Evolutionary conservation across 2,797 vertebrate genomes (phyloP), one percentile per base, ranked within the genome.

Genomic region (Halcyon leucocephala): DNA sequence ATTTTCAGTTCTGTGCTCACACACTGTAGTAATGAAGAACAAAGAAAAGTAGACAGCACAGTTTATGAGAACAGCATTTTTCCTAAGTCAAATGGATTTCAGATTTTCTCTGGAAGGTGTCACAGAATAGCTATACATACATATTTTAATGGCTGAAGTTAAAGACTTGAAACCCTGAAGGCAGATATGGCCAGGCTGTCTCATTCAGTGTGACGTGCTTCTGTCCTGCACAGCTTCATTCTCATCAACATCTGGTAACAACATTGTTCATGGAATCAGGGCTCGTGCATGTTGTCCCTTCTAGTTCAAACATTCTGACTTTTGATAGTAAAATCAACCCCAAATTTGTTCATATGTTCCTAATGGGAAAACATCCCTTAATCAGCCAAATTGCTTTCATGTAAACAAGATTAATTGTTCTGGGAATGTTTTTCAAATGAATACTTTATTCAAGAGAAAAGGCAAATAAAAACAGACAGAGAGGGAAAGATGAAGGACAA

Each of bases 241-340:
- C 44, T 65, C n/a, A 20, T 10, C 54, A 9, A 93, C 97, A 96
- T 96, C 95, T 96, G 95, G 87, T 78, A 80, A 26, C 72, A 95
- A 78, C 92, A 35, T 87, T 84, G 62, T 52, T 60, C 86, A 31
- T 81, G 96, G 93, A 96, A 93, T 60, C 80, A 28, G 49, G 26
- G 58, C 69, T 55, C 70, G 58, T 77, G 64, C 62, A 29, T 86
- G 78, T 73, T 39, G 92, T 67, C 80, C 49, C 35, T 39, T n/a
- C 49, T 10, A 25, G 72, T 72, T 93, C 78, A 95, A 95, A 90
- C 58, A 5, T 88, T 93, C 55, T 41, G 73, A 17, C 54, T 77
- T 74, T 74, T 71, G 82, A 79, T 83, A 94, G 83, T 58, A 95
- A 96, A 97, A 94, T 57, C 62, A 73, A 86, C 84, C 52, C 33